Conservation (phyloP, 2,113 vertebrate species). For the Sialia sialis region DNA sequence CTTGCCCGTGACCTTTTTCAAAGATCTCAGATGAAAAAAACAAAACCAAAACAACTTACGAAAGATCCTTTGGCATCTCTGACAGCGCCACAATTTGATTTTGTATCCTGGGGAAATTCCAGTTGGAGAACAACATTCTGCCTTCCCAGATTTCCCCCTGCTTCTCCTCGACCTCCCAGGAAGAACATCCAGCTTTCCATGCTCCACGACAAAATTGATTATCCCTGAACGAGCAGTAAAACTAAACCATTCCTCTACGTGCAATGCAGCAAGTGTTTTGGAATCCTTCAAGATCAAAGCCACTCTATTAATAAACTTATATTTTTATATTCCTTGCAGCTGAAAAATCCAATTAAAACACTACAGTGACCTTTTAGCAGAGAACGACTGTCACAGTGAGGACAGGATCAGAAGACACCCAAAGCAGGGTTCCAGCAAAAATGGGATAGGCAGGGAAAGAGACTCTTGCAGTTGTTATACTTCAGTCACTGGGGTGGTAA, state of each 20-base stretch:
- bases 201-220: neutral
- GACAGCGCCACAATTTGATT: neutral
- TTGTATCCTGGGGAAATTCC: neutral
- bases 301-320: slow-evolving; percentile 30
- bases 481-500: neutral
- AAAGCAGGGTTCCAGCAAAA: neutral
- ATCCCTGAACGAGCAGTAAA: neutral
- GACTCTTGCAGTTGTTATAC: neutral
- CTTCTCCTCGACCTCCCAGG: neutral
- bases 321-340: slow-evolving; percentile 41
- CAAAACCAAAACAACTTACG: slow-evolving; percentile 8
- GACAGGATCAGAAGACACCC: neutral
- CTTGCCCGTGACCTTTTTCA: neutral
- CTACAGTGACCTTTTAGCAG: slow-evolving; percentile 15
- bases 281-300: slow-evolving; percentile 49
- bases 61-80: neutral
- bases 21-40: slow-evolving; percentile 16
- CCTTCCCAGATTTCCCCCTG: neutral
- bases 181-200: neutral
- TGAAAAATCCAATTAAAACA: slow-evolving; percentile 57
- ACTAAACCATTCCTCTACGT: neutral
- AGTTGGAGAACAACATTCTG: neutral
- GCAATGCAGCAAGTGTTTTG: neutral
- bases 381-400: neutral
- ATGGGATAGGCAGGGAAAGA: neutral